Conservation (phyloP, 2,888 invertebrate species). For the Caenorhabditis angaria region DNA sequence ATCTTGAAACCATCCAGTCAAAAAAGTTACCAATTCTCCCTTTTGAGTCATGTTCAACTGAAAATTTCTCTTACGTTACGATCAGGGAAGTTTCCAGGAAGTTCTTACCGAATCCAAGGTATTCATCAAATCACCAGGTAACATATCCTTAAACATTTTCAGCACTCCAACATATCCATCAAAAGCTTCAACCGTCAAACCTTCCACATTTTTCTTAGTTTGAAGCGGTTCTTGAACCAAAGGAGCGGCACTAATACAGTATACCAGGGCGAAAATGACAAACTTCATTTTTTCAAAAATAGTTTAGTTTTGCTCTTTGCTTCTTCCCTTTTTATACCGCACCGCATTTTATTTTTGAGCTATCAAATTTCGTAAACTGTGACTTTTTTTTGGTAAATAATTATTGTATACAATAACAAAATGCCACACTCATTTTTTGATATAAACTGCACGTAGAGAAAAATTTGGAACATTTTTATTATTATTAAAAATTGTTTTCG, state of each 20-base stretch:
- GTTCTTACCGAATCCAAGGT: slow-evolving; percentile 14
- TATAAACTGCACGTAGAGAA: no score
- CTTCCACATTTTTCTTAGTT: slow-evolving; percentile 19
- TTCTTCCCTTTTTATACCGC: background rate
- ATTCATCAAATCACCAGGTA: slow-evolving; percentile 8
- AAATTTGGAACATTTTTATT: background rate
- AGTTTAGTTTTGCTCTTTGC: background rate
- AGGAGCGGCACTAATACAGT: background rate
- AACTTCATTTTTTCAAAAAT: background rate
- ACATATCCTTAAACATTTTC: slow-evolving; percentile 46
- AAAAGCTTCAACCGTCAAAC: slow-evolving; percentile 45
- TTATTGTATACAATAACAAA: background rate
- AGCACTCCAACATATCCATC: slow-evolving; percentile 47
- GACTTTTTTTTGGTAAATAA: background rate
- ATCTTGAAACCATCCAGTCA: slow-evolving; percentile 51
- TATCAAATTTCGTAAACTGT: background rate
- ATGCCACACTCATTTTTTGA: background rate
- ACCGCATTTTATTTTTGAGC: background rate
- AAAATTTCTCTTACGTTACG: slow-evolving; percentile 5
- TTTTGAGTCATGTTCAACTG: slow-evolving; percentile 49
- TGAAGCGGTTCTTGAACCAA: slow-evolving; percentile 16
- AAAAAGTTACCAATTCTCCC: slow-evolving; percentile 42
- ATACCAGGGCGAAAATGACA: background rate
- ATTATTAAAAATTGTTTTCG: background rate
- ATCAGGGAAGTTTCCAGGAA: background rate